Conservation (phyloP, 2,797 vertebrate genomes). For the Thaleichthys pacificus region DNA sequence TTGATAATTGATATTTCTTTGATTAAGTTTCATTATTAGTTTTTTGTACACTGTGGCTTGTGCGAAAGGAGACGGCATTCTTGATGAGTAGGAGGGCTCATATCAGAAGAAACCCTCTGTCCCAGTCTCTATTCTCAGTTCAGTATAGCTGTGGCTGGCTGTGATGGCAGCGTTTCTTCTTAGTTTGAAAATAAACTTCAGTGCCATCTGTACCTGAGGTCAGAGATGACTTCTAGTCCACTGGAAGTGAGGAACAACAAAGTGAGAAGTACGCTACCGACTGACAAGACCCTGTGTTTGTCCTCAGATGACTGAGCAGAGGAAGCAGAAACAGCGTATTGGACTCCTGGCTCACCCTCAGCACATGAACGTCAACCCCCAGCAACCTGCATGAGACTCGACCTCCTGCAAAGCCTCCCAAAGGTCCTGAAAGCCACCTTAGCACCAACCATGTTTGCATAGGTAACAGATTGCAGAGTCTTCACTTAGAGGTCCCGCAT, state of each 20-base stretch:
- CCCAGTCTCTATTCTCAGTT: not conserved
- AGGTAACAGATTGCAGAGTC: slow-evolving; percentile 18
- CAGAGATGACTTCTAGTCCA: not conserved
- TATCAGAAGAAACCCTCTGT: slow-evolving; percentile 35
- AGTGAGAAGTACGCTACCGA: slow-evolving; percentile 7
- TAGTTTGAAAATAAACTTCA: slow-evolving; percentile 32
- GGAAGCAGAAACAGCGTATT: slow-evolving; percentile 98
- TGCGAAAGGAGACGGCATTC: slow-evolving; percentile 41
- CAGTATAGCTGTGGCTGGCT: not conserved
- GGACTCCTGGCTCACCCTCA: slow-evolving; percentile 94
- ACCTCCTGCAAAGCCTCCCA: not conserved
- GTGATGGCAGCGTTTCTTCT: slow-evolving; percentile 15
- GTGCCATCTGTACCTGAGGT: not conserved
- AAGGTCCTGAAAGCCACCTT: slow-evolving; percentile 12
- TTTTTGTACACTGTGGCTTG: slow-evolving; percentile 41
- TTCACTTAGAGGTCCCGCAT: slow-evolving; percentile 25
- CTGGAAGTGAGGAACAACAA: slow-evolving; percentile 8
- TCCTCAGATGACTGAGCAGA: slow-evolving; percentile 97
- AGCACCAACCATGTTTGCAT: slow-evolving; percentile 4
- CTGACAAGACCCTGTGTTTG: slow-evolving; percentile 53
- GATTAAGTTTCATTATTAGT: slow-evolving; percentile 63
- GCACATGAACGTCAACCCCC: slow-evolving; percentile 92
- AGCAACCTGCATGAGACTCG: slow-evolving; percentile 85
- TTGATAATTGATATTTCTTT: slow-evolving; percentile 62
- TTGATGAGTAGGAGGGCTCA: not conserved